Base-by-base conservation (phyloP, 2,113 vertebrate genomes). In the Mesocricetus auratus region DNA sequence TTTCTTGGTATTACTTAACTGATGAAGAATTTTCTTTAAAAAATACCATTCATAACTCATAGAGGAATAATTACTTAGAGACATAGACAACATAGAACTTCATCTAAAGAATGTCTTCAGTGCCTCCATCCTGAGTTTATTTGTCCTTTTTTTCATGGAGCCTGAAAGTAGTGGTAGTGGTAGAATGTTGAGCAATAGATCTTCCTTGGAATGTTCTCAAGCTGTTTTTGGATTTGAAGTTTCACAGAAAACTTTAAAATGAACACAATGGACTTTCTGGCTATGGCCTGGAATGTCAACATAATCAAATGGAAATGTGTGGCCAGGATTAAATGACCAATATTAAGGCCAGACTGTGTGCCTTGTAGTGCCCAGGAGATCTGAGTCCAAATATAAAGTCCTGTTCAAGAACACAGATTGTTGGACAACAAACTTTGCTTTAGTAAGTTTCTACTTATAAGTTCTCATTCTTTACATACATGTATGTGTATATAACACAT, bases 161-260 rank as follows among this genome's bases (percentile, higher is more conserved):
- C 10, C 66, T 86, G 31, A 17, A 60, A 90, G n/a, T 33, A 68
- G 17, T 75, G 86, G n/a, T 33, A 68, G 17, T 75, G 86, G 66
- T 45, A 90, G 93, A 92, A 62, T 36, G 36, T 78, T 62, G 9
- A 96, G 90, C 91, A 95, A 96, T 96, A 22, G 22, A 42, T 19
- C 24, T 64, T 85, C 39, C 26, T 91, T 97, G 79, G 36, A 94
- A 97, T 96, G 90, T 92, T 98, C 50, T 97, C 77, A 95, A 94
- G 88, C 91, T 97, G 56, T 95, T 94, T 83, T 97, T 94, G 62
- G 68, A n/a, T 96, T 62, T 26, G 94, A 98, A 96, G 91, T 96
- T 97, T 92, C 86, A 97, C 95, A 98, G 81, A 96, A 75, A 97
- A 93, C 96, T 97, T 97, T 95, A 96, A 96, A 96, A 96, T 56